Conservation (phyloP, 2,888 invertebrate species). For the Tanypteryx hageni region DNA sequence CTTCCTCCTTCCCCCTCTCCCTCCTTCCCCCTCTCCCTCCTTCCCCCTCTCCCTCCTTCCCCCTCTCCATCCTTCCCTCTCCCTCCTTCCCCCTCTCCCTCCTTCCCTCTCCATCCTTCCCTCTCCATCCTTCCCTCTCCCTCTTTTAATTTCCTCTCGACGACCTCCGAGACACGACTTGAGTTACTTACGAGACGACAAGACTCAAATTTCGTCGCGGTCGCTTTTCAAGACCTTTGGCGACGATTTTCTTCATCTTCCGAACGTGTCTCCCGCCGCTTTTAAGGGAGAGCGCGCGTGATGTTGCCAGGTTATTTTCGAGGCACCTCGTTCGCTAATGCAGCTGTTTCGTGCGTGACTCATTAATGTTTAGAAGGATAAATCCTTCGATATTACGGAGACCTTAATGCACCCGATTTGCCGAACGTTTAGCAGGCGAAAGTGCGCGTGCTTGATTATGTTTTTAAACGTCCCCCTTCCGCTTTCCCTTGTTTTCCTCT, state of each 20-base stretch:
- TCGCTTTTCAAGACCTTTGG: background rate
- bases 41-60: background rate
- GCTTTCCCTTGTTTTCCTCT: no score
- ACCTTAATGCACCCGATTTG: no score
- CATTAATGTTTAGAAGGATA: no score
- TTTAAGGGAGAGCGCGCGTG: background rate
- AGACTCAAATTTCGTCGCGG: background rate
- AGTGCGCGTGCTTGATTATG: no score
- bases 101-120: background rate
- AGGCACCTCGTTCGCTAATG: no score
- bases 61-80: background rate
- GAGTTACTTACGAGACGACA: slow-evolving; percentile 17
- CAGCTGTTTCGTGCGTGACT: no score
- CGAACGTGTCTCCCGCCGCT: background rate
- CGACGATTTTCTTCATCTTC: background rate
- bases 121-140: background rate
- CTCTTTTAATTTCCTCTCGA: slow-evolving; percentile 2
- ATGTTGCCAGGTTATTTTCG: no score
- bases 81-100: background rate
- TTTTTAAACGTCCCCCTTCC: no score
- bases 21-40: no score
- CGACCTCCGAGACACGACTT: background rate
- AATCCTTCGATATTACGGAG: no score
- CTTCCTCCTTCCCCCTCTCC: background rate
- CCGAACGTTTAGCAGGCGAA: no score